Evolutionary conservation across 92 coral and sea anemone genomes (phyloP), one percentile per base, ranked within the genome.

Genomic region (Palythoa heliodiscus): DNA sequence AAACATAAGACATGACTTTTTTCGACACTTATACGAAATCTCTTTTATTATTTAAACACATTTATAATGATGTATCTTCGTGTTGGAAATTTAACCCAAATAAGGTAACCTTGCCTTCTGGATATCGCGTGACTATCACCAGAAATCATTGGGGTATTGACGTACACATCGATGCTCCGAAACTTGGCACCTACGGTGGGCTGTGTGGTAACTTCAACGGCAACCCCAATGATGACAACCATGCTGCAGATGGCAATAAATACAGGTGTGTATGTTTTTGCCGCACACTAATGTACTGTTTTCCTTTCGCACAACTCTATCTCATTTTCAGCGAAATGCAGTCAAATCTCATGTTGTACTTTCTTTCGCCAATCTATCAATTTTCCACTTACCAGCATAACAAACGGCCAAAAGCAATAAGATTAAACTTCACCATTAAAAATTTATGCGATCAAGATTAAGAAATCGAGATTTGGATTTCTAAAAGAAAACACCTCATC

Each of bases 151-250:
- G 71, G 71, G 83, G 83, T 9, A 64, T 78, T 11, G 83, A 78
- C n/a, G 71, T 78, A 37, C 70, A 58, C 48, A 78, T 78, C 15
- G 83, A 78, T 58, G 83, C 83, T 39, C 83, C 83, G 12, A 78
- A 78, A 43, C 83, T 78, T 58, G 83, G 83, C 22, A 60, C 71
- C 0, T 78, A 78, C 57, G 83, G 60, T 37, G 83, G 83, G 11
- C n/a, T 78, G 29, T 78, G 83, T 39, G 83, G 83, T 63, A 78
- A 78, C 71, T 78, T 78, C 19, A 78, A 78, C 29, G 83, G 83
- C 15, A 58, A 60, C 6, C 38, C 55, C 7, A 39, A 78, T 35
- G 83, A 78, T 8, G 83, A 78, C 38, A 78, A 78, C 55, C 83
- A 78, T 19, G 83, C 83, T 57, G 71, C 71, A 8, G 83, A 78